phyloP scores from a whole-genome alignment of 1,140 invertebrate genomes.

The Cotesia typhae region DNA sequence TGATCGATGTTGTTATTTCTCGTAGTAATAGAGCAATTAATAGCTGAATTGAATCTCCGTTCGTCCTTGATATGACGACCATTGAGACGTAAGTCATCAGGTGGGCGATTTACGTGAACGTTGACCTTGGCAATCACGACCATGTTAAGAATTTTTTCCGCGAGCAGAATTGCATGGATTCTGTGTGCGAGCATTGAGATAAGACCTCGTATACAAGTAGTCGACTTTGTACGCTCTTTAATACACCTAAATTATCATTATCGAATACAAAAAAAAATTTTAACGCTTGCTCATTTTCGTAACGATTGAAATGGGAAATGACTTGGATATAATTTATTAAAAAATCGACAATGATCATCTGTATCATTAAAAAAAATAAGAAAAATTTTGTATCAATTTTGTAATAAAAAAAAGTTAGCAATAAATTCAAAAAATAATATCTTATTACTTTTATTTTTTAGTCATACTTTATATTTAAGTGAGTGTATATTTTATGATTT shows the following conservation, averaged over 20 bases:
- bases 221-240: background rate
- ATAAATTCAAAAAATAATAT: too few relatives aligned
- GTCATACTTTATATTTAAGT: background rate
- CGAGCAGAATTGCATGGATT: background rate
- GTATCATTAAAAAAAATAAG: too few relatives aligned
- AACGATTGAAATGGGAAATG: too few relatives aligned
- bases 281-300: too few relatives aligned
- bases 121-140: constrained; percentile 53
- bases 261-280: too few relatives aligned
- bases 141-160: constrained; percentile 57
- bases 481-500: background rate
- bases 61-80: constrained; percentile 6
- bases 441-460: background rate
- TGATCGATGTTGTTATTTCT: background rate
- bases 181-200: background rate
- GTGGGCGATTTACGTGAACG: constrained; percentile 26
- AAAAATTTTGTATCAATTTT: too few relatives aligned
- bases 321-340: too few relatives aligned
- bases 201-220: background rate
- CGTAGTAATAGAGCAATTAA: background rate
- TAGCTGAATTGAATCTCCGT: constrained; percentile 17
- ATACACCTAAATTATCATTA: too few relatives aligned
- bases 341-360: too few relatives aligned
- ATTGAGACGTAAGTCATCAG: constrained; percentile 25
- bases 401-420: too few relatives aligned